These are phyloP conservation scores for Takifugu ocellatus DNA, from an alignment of 2,797 vertebrate genomes.

Conservation along the genomic window DNA sequence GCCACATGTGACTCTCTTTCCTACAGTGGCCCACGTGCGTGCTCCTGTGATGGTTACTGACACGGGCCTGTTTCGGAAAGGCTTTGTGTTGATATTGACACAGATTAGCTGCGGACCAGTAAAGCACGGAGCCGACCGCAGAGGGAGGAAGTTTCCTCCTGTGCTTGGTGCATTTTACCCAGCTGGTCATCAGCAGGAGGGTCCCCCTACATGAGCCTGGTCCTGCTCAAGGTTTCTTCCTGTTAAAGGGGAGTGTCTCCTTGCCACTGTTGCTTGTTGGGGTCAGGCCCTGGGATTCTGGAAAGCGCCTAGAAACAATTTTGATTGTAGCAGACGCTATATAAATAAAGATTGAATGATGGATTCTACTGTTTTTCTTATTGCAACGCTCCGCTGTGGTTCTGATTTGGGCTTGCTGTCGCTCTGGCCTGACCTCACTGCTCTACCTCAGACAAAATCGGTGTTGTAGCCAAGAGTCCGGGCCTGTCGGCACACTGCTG, in stretches of 20 bases:
- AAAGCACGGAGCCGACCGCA: conserved; percentile 31
- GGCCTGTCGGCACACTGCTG: conserved; percentile 48
- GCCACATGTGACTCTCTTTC: conserved; percentile 36
- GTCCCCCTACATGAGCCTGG: no score
- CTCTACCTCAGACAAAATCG: conserved; percentile 27
- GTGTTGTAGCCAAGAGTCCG: conserved; percentile 38
- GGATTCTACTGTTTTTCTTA: no score
- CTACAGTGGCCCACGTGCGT: conserved; percentile 33
- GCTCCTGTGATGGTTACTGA: conserved; percentile 29
- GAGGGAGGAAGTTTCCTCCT: conserved; percentile 1
- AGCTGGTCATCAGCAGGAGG: no score
- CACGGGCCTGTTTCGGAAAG: conserved; percentile 61
- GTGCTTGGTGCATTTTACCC: background rate
- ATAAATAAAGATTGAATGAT: no score
- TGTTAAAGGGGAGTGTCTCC: no score
- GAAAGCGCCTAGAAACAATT: no score
- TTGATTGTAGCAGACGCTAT: no score
- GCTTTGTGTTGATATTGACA: conserved; percentile 64
- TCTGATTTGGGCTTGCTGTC: conserved; percentile 20
- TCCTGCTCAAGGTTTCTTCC: no score
- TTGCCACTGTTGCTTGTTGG: no score
- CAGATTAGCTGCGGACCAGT: conserved; percentile 64
- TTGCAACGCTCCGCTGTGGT: background rate
- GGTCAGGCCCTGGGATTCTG: no score
- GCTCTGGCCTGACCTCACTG: conserved; percentile 11